Evolutionary conservation across 2,113 vertebrate genomes (phyloP).

Genomic region (Polypterus senegalus): DNA sequence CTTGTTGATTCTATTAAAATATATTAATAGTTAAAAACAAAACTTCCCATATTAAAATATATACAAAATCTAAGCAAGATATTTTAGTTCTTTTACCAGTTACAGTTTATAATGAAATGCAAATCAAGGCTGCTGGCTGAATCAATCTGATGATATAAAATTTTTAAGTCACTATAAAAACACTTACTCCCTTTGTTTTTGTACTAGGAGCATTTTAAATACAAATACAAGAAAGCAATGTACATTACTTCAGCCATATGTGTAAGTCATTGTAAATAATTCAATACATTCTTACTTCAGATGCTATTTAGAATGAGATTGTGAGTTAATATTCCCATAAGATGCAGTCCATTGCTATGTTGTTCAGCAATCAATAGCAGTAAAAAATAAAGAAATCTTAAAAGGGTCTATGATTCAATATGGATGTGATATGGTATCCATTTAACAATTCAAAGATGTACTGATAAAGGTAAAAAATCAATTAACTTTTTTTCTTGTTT

Average conservation of each 20-base stretch:
- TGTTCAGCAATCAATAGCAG: slow-evolving; percentile 28
- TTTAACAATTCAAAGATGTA: slow-evolving; percentile 21
- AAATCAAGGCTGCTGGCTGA: too few species aligned
- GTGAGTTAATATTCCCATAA: slow-evolving; percentile 12
- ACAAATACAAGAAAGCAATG: neutral
- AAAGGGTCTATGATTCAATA: slow-evolving; percentile 22
- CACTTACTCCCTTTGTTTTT: too few species aligned
- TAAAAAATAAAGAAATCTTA: slow-evolving; percentile 32
- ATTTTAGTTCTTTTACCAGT: neutral
- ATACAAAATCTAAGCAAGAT: too few species aligned
- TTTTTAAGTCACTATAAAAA: too few species aligned
- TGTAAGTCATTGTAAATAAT: slow-evolving; percentile 1
- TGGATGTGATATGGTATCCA: slow-evolving; percentile 9
- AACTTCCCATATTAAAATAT: too few species aligned
- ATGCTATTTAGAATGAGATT: slow-evolving; percentile 23
- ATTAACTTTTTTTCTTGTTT: slow-evolving; percentile 21
- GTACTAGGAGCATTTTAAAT: neutral
- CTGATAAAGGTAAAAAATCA: slow-evolving; percentile 9
- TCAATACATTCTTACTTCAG: slow-evolving; percentile 12
- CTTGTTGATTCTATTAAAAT: slow-evolving; percentile 20
- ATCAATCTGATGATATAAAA: too few species aligned
- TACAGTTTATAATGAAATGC: too few species aligned
- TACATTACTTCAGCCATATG: slow-evolving; percentile 1
- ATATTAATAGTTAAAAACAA: too few species aligned
- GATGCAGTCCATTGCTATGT: slow-evolving; percentile 7